Base-by-base conservation (phyloP, 2,113 vertebrate genomes). In the Tautogolabrus adspersus region DNA sequence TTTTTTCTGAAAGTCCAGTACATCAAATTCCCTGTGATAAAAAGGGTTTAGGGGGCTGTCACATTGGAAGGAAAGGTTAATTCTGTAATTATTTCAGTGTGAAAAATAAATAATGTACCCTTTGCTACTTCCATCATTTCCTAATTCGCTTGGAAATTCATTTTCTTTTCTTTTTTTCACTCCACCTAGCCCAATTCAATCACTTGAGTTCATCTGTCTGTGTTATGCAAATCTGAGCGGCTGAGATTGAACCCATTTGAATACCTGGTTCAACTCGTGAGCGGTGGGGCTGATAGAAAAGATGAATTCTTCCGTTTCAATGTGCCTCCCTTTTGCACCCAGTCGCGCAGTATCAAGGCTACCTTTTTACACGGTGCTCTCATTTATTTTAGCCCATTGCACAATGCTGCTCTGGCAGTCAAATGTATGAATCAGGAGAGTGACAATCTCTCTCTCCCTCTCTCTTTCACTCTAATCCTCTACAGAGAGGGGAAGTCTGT, bases 121-220 rank as follows among this genome's bases (percentile, higher is more conserved):
- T 83, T 88, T 89, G 62, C 80, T 38, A 63, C 88, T 88, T 87
- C 86, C 77, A 90, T 89, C 83, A 77, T 89, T 87, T 85, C 79
- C 84, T 86, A 90, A 92, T 93, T 93, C 71, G 61, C 88, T 91
- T 89, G 84, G 89, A 88, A 90, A 86, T 93, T 90, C 79, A 83
- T 91, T 93, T 90, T 91, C 77, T 83, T 91, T 79, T 64, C 66
- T 74, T 57, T 85, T 83, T 89, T 83, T 88, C 82, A 78, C 82
- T 90, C 77, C 78, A 88, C 81, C 77, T 51, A 79, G 78, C 81
- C 82, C 89, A 91, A 93, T 93, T 94, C 88, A 94, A 93, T 93
- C 87, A 93, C 87, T 92, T 88, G 89, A 94, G 92, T 92, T 92
- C 89, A 92, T 93, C 90, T 90, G 87, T 91, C 88, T 91, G 81